Evolutionary conservation across 2,113 vertebrate genomes (phyloP).

Genomic region (Hymenochirus boettgeri): DNA sequence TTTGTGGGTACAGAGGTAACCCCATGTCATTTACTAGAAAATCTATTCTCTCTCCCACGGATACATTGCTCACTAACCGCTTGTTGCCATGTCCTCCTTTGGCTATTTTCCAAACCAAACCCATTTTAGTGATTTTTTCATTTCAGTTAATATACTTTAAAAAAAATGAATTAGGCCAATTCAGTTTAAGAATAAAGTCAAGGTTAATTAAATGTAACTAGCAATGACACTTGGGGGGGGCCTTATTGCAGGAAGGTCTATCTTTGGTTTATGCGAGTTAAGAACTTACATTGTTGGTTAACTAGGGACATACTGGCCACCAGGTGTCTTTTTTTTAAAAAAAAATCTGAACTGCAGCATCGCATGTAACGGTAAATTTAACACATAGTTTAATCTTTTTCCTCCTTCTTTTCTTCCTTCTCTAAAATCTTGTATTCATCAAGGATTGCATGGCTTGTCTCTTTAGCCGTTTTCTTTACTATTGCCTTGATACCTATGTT

Average conservation of each 20-base stretch:
- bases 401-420: conserved; percentile 42
- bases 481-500: conserved; percentile 91
- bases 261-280: not conserved
- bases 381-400: not conserved
- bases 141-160: no score
- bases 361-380: conserved; percentile 9
- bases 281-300: not conserved
- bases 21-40: no score
- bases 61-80: no score
- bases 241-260: not conserved
- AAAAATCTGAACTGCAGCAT: not conserved
- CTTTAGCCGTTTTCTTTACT: conserved; percentile 88
- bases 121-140: no score
- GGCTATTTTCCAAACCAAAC: no score
- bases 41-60: no score
- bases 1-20: no score
- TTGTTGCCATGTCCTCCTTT: no score
- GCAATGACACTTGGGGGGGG: no score
- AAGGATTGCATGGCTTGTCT: conserved; percentile 80
- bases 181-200: no score
- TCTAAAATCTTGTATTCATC: conserved; percentile 83
- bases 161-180: no score
- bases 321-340: not conserved
- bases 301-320: not conserved
- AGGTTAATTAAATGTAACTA: no score